phyloP scores from a whole-genome alignment of 1,140 invertebrate genomes.

The Aleiodes sp. region DNA sequence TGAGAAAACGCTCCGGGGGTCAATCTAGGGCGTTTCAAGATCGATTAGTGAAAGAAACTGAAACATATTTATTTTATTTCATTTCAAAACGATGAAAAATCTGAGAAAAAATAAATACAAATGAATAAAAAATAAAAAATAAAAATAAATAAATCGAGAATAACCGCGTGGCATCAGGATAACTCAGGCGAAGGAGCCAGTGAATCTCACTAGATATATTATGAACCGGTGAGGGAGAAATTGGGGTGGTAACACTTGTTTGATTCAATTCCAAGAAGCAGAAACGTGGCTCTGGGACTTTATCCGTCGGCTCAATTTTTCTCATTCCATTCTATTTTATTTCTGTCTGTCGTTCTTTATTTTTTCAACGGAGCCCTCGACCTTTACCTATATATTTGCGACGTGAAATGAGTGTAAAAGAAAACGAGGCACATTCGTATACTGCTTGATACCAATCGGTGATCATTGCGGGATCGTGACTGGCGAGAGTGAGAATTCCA shows the following conservation, averaged over 20 bases:
- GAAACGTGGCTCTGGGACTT: constrained; percentile 27
- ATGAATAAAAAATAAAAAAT: background rate
- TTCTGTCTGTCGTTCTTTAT: no score
- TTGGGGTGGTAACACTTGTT: constrained; percentile 57
- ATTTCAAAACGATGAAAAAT: constrained; percentile 5
- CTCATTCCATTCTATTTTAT: constrained; percentile 31
- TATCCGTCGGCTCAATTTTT: constrained; percentile 53
- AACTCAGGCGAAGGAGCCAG: constrained; percentile 39
- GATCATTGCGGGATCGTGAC: constrained; percentile 32
- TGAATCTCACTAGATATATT: constrained; percentile 54
- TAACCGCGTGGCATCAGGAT: constrained; percentile 35
- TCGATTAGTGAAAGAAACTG: constrained; percentile 31
- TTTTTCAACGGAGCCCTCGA: background rate
- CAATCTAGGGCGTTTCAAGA: constrained; percentile 18
- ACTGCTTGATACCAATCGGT: constrained; percentile 23
- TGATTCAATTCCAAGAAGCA: constrained; percentile 58
- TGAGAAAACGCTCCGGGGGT: constrained; percentile 25
- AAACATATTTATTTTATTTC: constrained; percentile 28
- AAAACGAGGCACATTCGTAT: constrained; percentile 6
- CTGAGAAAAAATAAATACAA: background rate
- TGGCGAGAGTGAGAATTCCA: constrained; percentile 16
- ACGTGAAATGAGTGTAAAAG: background rate
- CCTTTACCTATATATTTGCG: constrained; percentile 23
- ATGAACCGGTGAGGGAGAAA: constrained; percentile 37
- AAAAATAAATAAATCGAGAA: constrained; percentile 31